These are phyloP conservation scores for Archilochus colubris DNA, from an alignment of 2,113 vertebrate species.

Conservation along the genomic window DNA sequence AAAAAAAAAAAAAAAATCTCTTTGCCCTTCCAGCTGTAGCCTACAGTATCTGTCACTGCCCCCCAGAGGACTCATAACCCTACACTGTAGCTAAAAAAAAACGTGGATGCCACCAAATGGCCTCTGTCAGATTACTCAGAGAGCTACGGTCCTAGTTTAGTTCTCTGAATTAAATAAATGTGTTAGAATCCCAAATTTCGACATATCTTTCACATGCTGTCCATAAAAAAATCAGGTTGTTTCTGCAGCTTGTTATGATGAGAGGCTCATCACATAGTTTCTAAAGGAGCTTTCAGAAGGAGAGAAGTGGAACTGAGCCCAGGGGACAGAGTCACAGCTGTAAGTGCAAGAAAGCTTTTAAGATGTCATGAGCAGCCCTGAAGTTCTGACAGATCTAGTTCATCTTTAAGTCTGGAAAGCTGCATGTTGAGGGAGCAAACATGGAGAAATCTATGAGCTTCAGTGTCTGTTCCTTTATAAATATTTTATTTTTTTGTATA, in stretches of 20 bases:
- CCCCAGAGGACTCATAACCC: background rate
- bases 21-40: background rate
- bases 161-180: background rate
- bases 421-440: background rate
- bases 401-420: background rate
- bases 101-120: background rate
- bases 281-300: background rate
- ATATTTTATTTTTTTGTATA: background rate
- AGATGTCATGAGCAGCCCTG: background rate
- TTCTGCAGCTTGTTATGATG: background rate
- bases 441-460: background rate
- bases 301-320: background rate
- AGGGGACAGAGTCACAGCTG: background rate
- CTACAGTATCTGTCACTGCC: background rate
- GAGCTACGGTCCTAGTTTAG: background rate
- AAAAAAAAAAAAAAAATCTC: background rate
- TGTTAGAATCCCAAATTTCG: background rate
- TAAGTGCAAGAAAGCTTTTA: background rate
- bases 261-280: background rate
- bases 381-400: background rate
- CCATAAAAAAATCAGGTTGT: background rate
- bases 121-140: background rate
- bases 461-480: accelerated
- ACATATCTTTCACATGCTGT: background rate
- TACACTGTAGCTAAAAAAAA: background rate